A percentile compares a stretch with the other conserved stretches of the same genome.
Evolutionary conservation across 2,797 vertebrate species (phyloP).

Genomic region (Acanthurus lineatus): DNA sequence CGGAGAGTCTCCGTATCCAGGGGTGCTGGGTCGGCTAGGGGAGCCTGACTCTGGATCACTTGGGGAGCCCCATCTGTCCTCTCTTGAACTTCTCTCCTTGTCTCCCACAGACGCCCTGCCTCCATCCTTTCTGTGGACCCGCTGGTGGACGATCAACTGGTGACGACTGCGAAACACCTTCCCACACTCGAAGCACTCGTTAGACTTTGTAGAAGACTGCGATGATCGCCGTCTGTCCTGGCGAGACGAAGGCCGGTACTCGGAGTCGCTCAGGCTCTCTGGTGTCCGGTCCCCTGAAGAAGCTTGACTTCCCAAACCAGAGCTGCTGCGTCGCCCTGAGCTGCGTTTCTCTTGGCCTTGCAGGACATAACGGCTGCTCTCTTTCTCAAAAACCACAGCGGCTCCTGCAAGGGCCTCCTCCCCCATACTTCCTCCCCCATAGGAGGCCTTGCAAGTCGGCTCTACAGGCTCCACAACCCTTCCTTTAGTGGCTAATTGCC

Average conservation of each 20-base stretch:
- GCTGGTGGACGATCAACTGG: slow-evolving; percentile 94
- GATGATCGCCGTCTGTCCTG: slow-evolving; percentile 82
- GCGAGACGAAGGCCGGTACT: slow-evolving; percentile 89
- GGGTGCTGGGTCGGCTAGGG: slow-evolving; percentile 90
- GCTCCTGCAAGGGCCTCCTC: slow-evolving; percentile 87
- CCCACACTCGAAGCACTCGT: slow-evolving; percentile 95
- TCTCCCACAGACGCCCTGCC: slow-evolving; percentile 66
- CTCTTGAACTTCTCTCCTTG: slow-evolving; percentile 84
- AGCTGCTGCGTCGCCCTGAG: slow-evolving; percentile 77
- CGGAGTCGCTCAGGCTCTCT: slow-evolving; percentile 84
- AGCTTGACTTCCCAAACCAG: slow-evolving; percentile 77
- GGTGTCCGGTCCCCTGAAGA: slow-evolving; percentile 81
- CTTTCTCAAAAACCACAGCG: slow-evolving; percentile 90
- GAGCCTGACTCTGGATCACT: slow-evolving; percentile 92
- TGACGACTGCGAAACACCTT: slow-evolving; percentile 96
- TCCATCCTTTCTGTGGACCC: slow-evolving; percentile 90
- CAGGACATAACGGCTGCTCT: slow-evolving; percentile 89
- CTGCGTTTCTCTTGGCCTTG: slow-evolving; percentile 90
- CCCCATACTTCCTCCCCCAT: slow-evolving; percentile 71
- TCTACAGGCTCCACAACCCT: slow-evolving; percentile 91
- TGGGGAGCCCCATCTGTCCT: slow-evolving; percentile 87
- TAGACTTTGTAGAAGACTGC: slow-evolving; percentile 87
- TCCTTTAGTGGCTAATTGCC: slow-evolving; percentile 95
- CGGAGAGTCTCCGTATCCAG: slow-evolving; percentile 88
- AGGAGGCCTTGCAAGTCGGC: slow-evolving; percentile 85